Conservation (phyloP, 2,113 vertebrate species). For the Macrotus californicus region DNA sequence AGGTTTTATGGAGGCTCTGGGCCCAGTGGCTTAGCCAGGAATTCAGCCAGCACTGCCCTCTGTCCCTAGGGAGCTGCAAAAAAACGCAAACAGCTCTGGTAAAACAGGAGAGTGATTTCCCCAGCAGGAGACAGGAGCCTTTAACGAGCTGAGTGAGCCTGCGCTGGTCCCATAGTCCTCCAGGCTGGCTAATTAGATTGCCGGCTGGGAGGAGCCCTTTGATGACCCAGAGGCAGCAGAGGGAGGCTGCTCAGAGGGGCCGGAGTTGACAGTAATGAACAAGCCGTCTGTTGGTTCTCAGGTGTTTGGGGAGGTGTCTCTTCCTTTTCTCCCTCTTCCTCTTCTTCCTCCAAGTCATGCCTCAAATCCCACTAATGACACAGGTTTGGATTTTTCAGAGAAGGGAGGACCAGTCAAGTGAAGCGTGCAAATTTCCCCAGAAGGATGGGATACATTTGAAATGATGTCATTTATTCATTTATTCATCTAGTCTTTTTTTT, state of each 20-base stretch:
- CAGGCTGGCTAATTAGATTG: slow-evolving; percentile 36
- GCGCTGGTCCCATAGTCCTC: background rate
- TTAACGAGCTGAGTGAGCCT: slow-evolving; percentile 49
- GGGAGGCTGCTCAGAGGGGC: background rate
- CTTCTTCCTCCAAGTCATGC: background rate
- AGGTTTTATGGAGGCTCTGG: slow-evolving; percentile 59
- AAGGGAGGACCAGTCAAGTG: background rate
- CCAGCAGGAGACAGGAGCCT: slow-evolving; percentile 54
- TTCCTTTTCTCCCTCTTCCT: background rate
- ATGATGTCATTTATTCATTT: background rate
- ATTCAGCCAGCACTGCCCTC: slow-evolving; percentile 32
- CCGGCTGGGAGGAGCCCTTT: background rate
- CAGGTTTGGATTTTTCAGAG: background rate
- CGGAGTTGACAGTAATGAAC: background rate
- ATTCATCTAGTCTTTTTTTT: background rate
- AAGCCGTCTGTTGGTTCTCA: background rate
- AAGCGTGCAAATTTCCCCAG: background rate
- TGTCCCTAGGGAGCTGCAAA: slow-evolving; percentile 58
- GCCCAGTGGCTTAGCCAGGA: slow-evolving; percentile 60
- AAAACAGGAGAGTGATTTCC: slow-evolving; percentile 63
- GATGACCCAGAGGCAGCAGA: background rate
- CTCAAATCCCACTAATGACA: background rate
- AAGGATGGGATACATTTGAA: background rate
- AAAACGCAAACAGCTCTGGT: slow-evolving; percentile 48
- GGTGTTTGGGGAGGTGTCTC: background rate